Evolutionary conservation across 2,113 vertebrate genomes (phyloP), one percentile per base, ranked within the genome.

Genomic region (Hucho hucho): DNA sequence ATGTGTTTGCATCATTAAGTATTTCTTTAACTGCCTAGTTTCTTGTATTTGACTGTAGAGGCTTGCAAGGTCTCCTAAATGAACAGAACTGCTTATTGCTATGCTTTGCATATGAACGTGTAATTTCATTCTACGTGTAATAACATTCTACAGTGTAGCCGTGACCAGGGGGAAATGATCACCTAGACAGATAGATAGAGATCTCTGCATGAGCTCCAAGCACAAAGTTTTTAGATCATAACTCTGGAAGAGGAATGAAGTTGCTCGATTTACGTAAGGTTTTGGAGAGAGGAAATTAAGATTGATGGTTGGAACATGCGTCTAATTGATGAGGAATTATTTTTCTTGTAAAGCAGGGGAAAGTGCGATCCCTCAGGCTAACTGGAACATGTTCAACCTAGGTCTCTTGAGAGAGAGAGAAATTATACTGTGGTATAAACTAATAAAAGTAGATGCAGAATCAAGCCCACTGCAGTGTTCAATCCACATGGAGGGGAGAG

Each of bases 261-360:
- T 78, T 12, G n/a, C 67, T 58, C 68, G 70, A 63, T 46, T 79
- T 70, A 74, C n/a, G 2, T 53, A 76, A 72, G 64, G 73, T 64
- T 76, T 64, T 24, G 63, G 20, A 72, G 65, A 77, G 25, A 65
- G 75, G 75, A 83, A 81, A 85, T 85, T 64, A 77, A 81, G 77
- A 79, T 69, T 46, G 64, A 83, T 76, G 68, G 64, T 72, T 75
- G 70, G 72, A 73, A 70, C 58, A 73, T 69, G 63, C 53, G n/a
- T 61, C 61, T 77, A 80, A 74, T 79, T 79, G 74, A 71, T 69
- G 73, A 70, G 75, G 76, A 63, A 69, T 75, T 69, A 61, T 77
- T 77, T 76, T 78, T 70, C 70, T 79, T 43, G 63, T 67, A 66
- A 43, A 67, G 64, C 67, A 73, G 56, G 67, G 70, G 69, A 64